Percentiles rank a stretch among this genome's conserved stretches.
These are phyloP conservation scores for Stomorhina lunata DNA, from an alignment of 2,888 invertebrate species.

Conservation along the genomic window DNA sequence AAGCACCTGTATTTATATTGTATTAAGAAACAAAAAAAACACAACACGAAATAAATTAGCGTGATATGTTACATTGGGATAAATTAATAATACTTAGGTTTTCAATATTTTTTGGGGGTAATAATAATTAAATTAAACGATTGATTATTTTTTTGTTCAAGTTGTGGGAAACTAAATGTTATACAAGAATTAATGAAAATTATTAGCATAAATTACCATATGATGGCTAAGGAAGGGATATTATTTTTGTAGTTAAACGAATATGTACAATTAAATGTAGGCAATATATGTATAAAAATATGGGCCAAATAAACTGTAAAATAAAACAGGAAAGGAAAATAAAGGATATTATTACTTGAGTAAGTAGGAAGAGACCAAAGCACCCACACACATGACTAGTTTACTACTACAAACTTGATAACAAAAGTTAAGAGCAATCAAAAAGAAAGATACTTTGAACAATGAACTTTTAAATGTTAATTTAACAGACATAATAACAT, in stretches of 20 bases:
- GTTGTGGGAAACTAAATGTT: not conserved
- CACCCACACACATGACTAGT: conserved; percentile 29
- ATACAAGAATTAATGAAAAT: not conserved
- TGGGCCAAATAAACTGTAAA: not conserved
- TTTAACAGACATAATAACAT: not conserved
- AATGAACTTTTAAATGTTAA: conserved; percentile 27
- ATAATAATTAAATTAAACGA: not conserved
- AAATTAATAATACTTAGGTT: not conserved
- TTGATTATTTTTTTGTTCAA: not conserved
- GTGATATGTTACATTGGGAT: not conserved
- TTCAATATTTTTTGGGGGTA: not conserved
- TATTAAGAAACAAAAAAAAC: not conserved
- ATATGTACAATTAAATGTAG: not conserved
- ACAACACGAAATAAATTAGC: conserved; percentile 12
- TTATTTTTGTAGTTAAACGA: not conserved
- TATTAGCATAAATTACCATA: conserved; percentile 33
- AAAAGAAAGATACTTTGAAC: conserved; percentile 24
- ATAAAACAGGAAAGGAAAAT: not conserved
- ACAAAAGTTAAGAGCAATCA: not conserved
- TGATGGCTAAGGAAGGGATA: too few species aligned
- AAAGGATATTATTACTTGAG: not conserved
- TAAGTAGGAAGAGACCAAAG: not conserved
- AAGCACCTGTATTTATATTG: not conserved
- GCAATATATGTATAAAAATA: not conserved
- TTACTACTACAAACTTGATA: not conserved